A percentile compares a stretch with the other conserved stretches of the same genome.
Evolutionary conservation across 2,888 invertebrate genomes (phyloP).

Genomic region (Acleris laterana): DNA sequence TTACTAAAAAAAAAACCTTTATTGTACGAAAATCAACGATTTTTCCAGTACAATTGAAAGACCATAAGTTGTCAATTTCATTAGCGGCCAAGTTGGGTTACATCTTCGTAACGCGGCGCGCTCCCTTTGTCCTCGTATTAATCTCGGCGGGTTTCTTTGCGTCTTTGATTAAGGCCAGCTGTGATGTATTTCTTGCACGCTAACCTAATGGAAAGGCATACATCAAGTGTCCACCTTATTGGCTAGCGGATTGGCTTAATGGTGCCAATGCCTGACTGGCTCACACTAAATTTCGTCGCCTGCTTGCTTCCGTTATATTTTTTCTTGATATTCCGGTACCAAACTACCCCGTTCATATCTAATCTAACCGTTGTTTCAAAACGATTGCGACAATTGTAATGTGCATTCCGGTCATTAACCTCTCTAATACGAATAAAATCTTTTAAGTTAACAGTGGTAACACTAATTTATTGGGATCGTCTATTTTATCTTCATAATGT

Average conservation of each 20-base stretch:
- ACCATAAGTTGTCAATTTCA: conserved; percentile 48
- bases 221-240: conserved; percentile 83
- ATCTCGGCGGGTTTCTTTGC: conserved; percentile 73
- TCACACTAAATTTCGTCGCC: conserved; percentile 66
- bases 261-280: conserved; percentile 64
- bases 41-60: background rate
- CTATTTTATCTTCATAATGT: conserved; percentile 55
- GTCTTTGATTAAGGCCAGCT: conserved; percentile 79
- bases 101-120: conserved; percentile 59
- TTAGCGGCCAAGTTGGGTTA: conserved; percentile 54
- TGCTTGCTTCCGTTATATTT: conserved; percentile 45
- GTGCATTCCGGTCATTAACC: conserved; percentile 12
- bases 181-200: conserved; percentile 82
- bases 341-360: conserved; percentile 24
- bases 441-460: conserved; percentile 15
- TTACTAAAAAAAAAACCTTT: no score
- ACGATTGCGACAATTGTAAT: background rate
- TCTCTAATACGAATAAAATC: conserved; percentile 20
- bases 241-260: conserved; percentile 77
- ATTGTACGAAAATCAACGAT: no score
- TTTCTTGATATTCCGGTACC: conserved; percentile 41
- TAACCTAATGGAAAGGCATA: conserved; percentile 82
- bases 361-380: conserved; percentile 6
- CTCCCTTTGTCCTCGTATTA: conserved; percentile 73
- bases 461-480: conserved; percentile 50